A percentile compares a stretch with the other conserved stretches of the same genome.
Conservation (phyloP, 2,113 vertebrate genomes). For the Crotalus horridus region DNA sequence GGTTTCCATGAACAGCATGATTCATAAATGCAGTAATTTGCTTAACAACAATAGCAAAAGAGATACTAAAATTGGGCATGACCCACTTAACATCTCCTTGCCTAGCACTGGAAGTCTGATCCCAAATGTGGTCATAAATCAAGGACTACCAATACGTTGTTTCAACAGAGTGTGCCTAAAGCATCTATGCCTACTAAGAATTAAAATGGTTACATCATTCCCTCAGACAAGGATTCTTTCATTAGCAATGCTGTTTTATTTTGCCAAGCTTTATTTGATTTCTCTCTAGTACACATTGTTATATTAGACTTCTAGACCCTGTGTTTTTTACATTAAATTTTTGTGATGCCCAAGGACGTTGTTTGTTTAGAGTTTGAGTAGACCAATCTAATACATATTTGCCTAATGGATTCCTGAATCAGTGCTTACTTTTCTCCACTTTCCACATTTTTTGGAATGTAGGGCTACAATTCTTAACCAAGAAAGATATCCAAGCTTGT, state of each 20-base stretch:
- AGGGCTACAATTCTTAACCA: background rate
- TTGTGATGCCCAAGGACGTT: background rate
- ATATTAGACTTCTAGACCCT: background rate
- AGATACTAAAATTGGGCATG: too few relatives aligned
- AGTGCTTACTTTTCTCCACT: background rate
- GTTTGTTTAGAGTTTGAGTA: background rate
- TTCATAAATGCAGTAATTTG: too few relatives aligned
- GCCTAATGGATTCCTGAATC: background rate
- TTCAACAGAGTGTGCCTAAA: background rate
- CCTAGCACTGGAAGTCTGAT: background rate
- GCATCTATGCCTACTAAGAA: background rate
- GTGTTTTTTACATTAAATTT: background rate
- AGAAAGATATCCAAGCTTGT: background rate
- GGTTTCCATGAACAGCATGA: too few relatives aligned
- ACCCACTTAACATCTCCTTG: too few relatives aligned
- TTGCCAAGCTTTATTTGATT: background rate
- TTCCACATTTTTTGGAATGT: background rate
- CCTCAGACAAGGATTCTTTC: background rate
- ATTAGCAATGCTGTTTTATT: background rate
- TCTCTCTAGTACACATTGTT: background rate
- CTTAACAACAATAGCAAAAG: too few relatives aligned
- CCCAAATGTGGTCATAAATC: background rate
- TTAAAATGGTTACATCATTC: background rate
- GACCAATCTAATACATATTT: background rate
- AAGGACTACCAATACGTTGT: background rate